These are phyloP conservation scores for Propithecus coquereli DNA, from an alignment of 2,113 vertebrate genomes.

Conservation along the genomic window DNA sequence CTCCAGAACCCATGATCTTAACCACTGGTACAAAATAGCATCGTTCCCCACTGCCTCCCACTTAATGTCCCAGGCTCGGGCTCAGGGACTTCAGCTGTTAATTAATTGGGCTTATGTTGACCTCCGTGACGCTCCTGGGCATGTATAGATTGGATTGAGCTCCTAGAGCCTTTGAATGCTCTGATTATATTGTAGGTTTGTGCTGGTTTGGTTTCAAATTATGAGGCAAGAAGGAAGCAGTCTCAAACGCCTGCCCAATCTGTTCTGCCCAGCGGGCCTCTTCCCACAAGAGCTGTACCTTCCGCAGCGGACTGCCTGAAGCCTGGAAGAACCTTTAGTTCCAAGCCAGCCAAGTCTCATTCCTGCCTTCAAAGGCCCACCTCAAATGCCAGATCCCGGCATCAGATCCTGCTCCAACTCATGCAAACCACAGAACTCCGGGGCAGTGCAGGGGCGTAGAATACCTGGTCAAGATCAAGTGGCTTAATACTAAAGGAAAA, in stretches of 20 bases:
- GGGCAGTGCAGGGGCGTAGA: background rate
- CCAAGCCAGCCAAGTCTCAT: background rate
- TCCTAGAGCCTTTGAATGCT: background rate
- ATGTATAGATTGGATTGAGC: background rate
- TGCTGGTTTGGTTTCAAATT: slow-evolving; percentile 32
- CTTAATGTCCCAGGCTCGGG: no score
- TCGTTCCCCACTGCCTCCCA: background rate
- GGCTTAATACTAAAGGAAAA: slow-evolving; percentile 54
- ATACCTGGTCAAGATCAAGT: slow-evolving; percentile 18
- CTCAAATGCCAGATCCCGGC: background rate
- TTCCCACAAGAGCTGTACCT: background rate
- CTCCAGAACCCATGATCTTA: background rate
- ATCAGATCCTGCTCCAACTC: slow-evolving; percentile 25
- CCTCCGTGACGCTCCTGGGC: background rate
- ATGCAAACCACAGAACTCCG: slow-evolving; percentile 17
- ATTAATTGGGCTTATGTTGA: background rate
- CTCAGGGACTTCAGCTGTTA: background rate
- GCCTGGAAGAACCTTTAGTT: background rate
- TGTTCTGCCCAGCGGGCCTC: background rate
- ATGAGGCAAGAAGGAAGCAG: background rate
- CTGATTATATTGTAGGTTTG: background rate
- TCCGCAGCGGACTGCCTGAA: background rate
- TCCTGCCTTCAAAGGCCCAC: slow-evolving; percentile 39
- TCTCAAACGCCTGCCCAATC: background rate
- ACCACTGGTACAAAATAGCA: fast-evolving